These are phyloP conservation scores for Mercenaria mercenaria DNA, from an alignment of 1,140 invertebrate species.

Conservation along the genomic window DNA sequence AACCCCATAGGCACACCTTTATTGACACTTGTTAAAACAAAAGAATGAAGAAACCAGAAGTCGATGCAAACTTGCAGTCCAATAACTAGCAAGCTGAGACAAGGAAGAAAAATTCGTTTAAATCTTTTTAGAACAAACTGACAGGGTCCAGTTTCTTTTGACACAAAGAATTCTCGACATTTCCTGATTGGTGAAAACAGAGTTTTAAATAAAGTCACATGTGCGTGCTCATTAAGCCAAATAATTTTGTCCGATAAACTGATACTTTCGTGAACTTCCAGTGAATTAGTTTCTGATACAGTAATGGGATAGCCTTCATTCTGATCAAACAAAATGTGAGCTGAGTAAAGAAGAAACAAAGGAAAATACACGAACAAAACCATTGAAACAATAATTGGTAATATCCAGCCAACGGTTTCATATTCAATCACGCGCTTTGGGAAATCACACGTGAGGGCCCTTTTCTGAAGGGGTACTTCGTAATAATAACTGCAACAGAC, in stretches of 20 bases:
- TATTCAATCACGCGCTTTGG: background rate
- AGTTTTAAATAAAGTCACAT: slow-evolving; percentile 7
- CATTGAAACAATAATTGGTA: slow-evolving; percentile 22
- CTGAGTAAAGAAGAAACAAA: slow-evolving; percentile 28
- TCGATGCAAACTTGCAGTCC: slow-evolving; percentile 26
- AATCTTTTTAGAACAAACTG: background rate
- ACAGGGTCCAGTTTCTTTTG: background rate
- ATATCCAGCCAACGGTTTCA: slow-evolving; percentile 28
- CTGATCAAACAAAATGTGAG: background rate
- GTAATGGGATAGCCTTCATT: background rate
- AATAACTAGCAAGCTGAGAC: slow-evolving; percentile 15
- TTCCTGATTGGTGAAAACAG: background rate
- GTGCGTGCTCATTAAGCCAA: background rate
- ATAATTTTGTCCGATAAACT: background rate
- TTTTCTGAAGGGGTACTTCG: background rate
- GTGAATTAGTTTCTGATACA: background rate
- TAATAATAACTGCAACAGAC: slow-evolving; percentile 32
- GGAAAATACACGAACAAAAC: slow-evolving; percentile 37
- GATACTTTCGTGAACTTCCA: background rate
- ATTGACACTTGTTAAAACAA: slow-evolving; percentile 11
- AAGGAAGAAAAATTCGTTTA: background rate
- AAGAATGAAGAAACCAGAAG: background rate
- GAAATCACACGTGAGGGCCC: background rate
- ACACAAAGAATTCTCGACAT: background rate
- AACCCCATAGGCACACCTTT: slow-evolving; percentile 53